Conservation (phyloP, 2,888 invertebrate genomes). For the Creontiades dilutus region DNA sequence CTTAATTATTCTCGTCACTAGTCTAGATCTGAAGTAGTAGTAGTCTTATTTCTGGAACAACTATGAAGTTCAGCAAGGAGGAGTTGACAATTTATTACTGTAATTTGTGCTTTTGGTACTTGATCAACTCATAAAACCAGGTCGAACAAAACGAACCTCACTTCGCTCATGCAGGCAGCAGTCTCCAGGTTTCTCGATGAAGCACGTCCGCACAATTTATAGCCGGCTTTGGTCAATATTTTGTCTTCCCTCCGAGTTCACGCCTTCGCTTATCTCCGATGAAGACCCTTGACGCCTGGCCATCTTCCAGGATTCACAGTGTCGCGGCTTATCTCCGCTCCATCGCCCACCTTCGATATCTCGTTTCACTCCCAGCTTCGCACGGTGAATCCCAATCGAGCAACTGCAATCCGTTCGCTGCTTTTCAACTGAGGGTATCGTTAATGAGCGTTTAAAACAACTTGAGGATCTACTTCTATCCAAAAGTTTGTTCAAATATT, state of each 20-base stretch:
- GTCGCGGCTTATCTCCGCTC: not conserved
- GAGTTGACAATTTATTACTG: too few species aligned
- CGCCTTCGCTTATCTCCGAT: constrained; percentile 16
- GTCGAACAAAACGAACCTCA: not conserved
- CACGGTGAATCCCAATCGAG: constrained; percentile 18
- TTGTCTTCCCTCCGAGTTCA: not conserved
- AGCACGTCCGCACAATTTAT: constrained; percentile 5
- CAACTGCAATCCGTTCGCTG: not conserved
- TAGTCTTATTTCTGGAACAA: too few species aligned
- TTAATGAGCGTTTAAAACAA: too few species aligned
- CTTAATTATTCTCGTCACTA: too few species aligned
- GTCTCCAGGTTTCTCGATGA: not conserved
- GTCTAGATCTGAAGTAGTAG: too few species aligned
- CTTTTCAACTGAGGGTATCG: not conserved
- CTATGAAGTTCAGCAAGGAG: too few species aligned
- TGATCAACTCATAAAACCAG: not conserved
- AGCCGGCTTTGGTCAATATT: constrained; percentile 6
- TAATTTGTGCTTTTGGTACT: not conserved
- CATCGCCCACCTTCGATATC: constrained; percentile 32
- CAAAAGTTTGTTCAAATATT: too few species aligned
- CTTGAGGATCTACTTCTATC: too few species aligned
- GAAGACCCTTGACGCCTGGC: constrained; percentile 26
- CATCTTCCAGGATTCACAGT: not conserved
- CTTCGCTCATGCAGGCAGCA: not conserved
- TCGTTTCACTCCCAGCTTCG: constrained; percentile 1